Conservation (phyloP, 2,797 vertebrate genomes). For the Sus cebifrons region DNA sequence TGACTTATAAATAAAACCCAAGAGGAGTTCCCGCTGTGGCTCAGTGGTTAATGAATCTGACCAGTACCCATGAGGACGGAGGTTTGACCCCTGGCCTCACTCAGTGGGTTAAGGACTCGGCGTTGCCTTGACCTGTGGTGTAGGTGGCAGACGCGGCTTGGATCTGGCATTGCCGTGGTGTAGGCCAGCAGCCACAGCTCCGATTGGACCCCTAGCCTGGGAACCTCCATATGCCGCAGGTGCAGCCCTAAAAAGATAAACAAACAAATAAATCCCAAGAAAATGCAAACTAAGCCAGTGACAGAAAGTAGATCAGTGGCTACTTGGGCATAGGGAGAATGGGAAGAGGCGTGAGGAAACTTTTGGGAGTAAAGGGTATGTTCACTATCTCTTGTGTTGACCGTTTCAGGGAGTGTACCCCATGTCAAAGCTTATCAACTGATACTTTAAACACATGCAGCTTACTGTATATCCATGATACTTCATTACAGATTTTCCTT, state of each 20-base stretch:
- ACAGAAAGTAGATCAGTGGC: background rate
- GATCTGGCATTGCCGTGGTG: too few species aligned
- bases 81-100: too few species aligned
- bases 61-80: too few species aligned
- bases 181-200: too few species aligned
- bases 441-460: background rate
- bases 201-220: too few species aligned
- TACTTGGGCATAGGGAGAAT: background rate
- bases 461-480: background rate
- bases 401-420: background rate
- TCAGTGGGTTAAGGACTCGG: too few species aligned
- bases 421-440: constrained; percentile 3
- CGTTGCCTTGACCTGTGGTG: too few species aligned
- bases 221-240: too few species aligned
- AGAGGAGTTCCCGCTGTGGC: too few species aligned
- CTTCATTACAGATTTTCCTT: background rate
- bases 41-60: too few species aligned
- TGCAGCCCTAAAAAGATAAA: too few species aligned
- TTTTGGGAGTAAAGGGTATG: background rate
- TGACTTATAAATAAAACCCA: background rate
- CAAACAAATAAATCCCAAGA: constrained; percentile 17
- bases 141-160: too few species aligned
- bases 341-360: background rate
- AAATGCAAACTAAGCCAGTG: constrained; percentile 2
- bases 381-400: background rate